Base-by-base conservation (phyloP, 2,797 vertebrate species). In the Bradypodion ventrale region DNA sequence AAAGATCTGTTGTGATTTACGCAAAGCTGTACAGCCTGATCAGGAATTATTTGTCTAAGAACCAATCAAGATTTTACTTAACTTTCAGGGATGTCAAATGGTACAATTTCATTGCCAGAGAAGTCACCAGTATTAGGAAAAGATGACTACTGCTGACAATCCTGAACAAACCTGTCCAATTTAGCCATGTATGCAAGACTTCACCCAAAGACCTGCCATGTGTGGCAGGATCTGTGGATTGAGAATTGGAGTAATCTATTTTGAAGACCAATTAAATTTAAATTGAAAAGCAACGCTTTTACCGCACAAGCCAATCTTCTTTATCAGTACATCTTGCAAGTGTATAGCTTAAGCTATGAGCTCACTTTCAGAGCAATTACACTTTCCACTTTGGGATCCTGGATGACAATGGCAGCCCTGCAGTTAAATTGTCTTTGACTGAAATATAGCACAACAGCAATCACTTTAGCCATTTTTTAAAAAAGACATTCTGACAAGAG, bases 401-500 rank as follows among this genome's bases (percentile, higher is more conserved):
- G 16, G 10, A 88, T 82, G 82, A 44, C 82, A 49, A 82, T 25
- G 82, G 12, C 89, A 85, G 63, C 0, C 15, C 7, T 80, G 1
- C 16, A 23, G 76, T 87, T 85, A 86, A 93, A 85, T 4, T 65
- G 7, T 78, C 10, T 3, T 3, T 62, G 23, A 40, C 60, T 29
- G 2, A 74, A 29, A 78, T 82, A 84, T 4, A 35, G 3, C 1
- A n/a, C 0, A 0, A 13, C 0, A 56, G 0, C 63, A 2, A 1
- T 42, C 10, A 75, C 25, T 70, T 78, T 82, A 29, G 60, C 69
- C 10, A 1, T 15, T 88, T 86, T 19, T 40, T 35, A 68, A 86
- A 83, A 85, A 79, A 87, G 73, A 74, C 23, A 42, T 85, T 88
- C 83, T 81, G 46, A 83, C 29, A 85, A 81, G 81, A 83, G 66